Conservation (phyloP, 2,888 invertebrate species). For the Cheilosia vernalis region DNA sequence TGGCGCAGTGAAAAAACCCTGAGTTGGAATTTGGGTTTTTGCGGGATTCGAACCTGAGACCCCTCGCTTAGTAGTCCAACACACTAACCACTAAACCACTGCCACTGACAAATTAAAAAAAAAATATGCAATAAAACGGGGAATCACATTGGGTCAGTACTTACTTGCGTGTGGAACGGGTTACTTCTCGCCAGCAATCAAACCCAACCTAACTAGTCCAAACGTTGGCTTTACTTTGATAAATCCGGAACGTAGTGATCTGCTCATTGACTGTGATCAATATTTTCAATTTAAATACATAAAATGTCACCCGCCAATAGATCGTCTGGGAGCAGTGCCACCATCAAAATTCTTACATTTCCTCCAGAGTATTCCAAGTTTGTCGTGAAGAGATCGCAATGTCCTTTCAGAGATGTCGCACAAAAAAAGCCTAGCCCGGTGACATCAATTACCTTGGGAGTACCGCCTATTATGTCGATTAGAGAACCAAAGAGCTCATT, state of each 20-base stretch:
- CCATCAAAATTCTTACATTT: constrained; percentile 40
- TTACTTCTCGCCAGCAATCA: no score
- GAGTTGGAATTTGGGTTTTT: no score
- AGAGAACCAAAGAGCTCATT: not conserved
- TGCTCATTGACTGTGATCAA: not conserved
- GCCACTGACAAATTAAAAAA: no score
- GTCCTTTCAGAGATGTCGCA: not conserved
- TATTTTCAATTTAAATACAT: constrained; percentile 3
- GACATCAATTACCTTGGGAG: not conserved
- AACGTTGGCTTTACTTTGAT: not conserved
- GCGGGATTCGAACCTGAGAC: no score
- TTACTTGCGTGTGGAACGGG: no score
- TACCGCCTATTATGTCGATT: constrained; percentile 16
- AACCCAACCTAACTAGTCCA: not conserved
- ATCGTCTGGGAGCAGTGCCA: constrained; percentile 21
- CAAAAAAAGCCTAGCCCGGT: not conserved
- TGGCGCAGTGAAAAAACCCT: no score
- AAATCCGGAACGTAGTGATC: not conserved
- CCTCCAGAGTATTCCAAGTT: constrained; percentile 11
- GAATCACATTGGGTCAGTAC: no score
- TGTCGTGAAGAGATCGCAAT: not conserved
- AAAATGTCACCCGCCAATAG: constrained; percentile 3
- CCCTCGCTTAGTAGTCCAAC: no score
- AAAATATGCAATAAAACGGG: no score
- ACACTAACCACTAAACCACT: no score